These are phyloP conservation scores for Spea bombifrons DNA, from an alignment of 2,113 vertebrate species.

Conservation along the genomic window DNA sequence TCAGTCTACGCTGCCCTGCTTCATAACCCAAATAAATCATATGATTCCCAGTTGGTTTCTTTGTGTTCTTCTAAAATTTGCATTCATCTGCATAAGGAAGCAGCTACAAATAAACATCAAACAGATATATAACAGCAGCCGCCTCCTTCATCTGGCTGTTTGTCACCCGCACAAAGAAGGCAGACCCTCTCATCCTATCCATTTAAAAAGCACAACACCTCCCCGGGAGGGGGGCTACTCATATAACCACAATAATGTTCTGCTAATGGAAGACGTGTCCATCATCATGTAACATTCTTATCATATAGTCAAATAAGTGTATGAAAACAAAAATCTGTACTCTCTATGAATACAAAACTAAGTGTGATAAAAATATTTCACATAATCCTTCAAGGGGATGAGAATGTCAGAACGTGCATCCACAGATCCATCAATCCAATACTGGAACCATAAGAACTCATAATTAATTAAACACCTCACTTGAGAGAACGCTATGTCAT, in stretches of 20 bases:
- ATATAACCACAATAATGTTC: not conserved
- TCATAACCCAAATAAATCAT: constrained; percentile 31
- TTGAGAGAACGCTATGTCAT: too few species aligned
- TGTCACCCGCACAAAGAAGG: not conserved
- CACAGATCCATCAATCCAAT: too few species aligned
- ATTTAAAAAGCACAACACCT: not conserved
- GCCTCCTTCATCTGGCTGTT: constrained; percentile 11
- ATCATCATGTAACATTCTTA: too few species aligned
- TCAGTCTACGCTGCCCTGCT: too few species aligned
- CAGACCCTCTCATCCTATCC: not conserved
- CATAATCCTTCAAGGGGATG: too few species aligned
- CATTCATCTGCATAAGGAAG: constrained; percentile 45
- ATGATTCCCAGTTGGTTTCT: constrained; percentile 21
- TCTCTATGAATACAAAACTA: too few species aligned
- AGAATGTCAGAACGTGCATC: too few species aligned
- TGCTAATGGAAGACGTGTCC: not conserved
- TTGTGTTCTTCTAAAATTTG: constrained; percentile 26
- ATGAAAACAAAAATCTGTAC: too few species aligned
- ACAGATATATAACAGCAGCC: constrained; percentile 27
- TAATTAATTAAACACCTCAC: too few species aligned
- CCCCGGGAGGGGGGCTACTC: not conserved
- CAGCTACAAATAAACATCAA: constrained; percentile 36
- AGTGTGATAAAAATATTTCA: too few species aligned
- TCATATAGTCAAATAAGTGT: too few species aligned
- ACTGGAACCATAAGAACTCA: too few species aligned